A percentile compares a stretch with the other conserved stretches of the same genome.
Evolutionary conservation across 2,113 vertebrate species (phyloP).

Genomic region (Hemiscyllium ocellatum): DNA sequence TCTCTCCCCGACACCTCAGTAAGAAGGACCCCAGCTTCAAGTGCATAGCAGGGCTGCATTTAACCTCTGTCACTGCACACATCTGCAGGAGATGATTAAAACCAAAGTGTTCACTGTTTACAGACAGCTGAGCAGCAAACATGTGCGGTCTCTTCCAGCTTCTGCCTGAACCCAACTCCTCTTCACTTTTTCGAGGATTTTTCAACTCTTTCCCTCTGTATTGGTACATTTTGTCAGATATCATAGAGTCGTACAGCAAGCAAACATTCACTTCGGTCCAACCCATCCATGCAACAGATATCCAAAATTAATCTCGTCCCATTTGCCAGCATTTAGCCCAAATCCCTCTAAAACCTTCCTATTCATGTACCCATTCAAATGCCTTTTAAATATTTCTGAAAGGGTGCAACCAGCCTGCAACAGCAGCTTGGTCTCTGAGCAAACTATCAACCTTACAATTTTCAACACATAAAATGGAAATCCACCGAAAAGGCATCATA

Average conservation of each 20-base stretch:
- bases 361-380: too few relatives aligned
- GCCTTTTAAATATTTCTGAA: neutral
- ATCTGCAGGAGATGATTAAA: slow-evolving; percentile 13
- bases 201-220: neutral
- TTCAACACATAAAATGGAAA: neutral
- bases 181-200: neutral
- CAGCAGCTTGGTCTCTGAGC: neutral
- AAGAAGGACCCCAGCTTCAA: neutral
- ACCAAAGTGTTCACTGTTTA: neutral
- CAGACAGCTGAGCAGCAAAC: neutral
- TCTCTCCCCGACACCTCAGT: neutral
- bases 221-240: neutral
- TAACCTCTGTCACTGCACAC: slow-evolving; percentile 5
- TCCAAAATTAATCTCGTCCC: too few relatives aligned
- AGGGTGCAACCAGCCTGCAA: neutral
- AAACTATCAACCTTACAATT: neutral
- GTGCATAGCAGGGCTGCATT: neutral
- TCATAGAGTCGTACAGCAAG: too few relatives aligned
- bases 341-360: too few relatives aligned
- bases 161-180: neutral
- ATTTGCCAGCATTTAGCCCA: too few relatives aligned
- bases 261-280: too few relatives aligned
- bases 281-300: too few relatives aligned
- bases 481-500: neutral
- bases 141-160: neutral